These are phyloP conservation scores for Lacerta viridis DNA, from an alignment of 2,797 vertebrate species.

Conservation along the genomic window DNA sequence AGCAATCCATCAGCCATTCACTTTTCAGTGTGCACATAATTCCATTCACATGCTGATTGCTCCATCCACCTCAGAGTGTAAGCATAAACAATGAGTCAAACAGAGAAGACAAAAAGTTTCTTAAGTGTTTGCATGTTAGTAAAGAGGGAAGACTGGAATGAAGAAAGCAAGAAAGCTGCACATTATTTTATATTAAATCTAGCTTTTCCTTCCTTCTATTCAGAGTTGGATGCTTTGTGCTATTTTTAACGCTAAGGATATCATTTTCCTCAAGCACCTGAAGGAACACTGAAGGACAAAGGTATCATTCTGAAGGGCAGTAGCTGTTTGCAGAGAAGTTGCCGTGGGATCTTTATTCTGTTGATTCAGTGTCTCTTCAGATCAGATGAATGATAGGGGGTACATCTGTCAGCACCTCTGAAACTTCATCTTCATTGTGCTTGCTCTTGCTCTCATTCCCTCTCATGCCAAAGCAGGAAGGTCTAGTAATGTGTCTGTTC, in stretches of 20 bases:
- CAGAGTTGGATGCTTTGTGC: slow-evolving; percentile 38
- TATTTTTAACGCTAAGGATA: slow-evolving; percentile 68
- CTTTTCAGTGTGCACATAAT: background rate
- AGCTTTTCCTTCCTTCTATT: slow-evolving; percentile 5
- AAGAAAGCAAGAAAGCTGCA: background rate
- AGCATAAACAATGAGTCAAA: background rate
- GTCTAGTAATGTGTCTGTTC: background rate
- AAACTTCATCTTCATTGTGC: slow-evolving; percentile 31
- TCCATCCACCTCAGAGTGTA: background rate
- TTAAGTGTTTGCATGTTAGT: background rate
- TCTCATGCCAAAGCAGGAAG: slow-evolving; percentile 33
- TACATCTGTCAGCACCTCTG: slow-evolving; percentile 59
- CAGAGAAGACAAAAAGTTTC: fast-evolving
- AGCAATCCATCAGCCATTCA: background rate
- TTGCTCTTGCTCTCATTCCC: too few relatives aligned
- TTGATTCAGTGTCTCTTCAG: slow-evolving; percentile 75
- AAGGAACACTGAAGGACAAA: slow-evolving; percentile 73
- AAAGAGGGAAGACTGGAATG: background rate
- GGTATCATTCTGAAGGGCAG: slow-evolving; percentile 49
- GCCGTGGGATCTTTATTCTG: slow-evolving; percentile 61
- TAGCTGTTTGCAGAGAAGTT: slow-evolving; percentile 35
- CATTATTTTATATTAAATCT: slow-evolving; percentile 49
- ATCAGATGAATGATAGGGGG: slow-evolving; percentile 46
- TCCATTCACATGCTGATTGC: background rate
- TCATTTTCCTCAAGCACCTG: slow-evolving; percentile 63